Evolutionary conservation across 1,140 invertebrate genomes (phyloP), one percentile per base, ranked within the genome.

Genomic region (Drosophila kurseongensis): DNA sequence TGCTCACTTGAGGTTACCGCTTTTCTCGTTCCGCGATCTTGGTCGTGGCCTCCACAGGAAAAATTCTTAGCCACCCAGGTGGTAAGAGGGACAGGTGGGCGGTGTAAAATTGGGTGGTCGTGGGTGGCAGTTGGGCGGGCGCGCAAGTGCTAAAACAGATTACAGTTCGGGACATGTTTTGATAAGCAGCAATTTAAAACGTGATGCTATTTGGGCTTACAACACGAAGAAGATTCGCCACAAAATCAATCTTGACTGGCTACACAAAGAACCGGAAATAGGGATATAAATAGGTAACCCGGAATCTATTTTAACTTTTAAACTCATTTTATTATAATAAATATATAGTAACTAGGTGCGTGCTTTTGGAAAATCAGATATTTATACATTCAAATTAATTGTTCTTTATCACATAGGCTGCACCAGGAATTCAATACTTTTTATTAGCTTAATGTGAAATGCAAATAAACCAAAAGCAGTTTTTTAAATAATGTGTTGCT

Each of bases 141-240:
- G 74, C 50, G 73, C 76, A 73, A 89, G 73, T 82, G 73, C 73
- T 75, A 84, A 88, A 88, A 88, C 80, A 89, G 84, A 89, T 89
- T 89, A 89, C 84, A 89, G 85, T 80, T 89, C 66, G 69, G 85
- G 77, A 89, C 84, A 89, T 89, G 84, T 89, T 89, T 89, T 89
- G 84, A 89, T 89, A 89, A 89, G 84, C 84, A 89, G 85, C 84
- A 89, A 89, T 89, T 89, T 89, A 89, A 89, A 89, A 89, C 84
- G 84, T 89, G 84, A 90, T 89, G 85, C 85, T 90, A 89, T 89
- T 88, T 90, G 88, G 84, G 77, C 79, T 84, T 72, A 84, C 66
- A 50, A 54, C 14, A 50, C 27, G 18, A 13, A 32, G 47, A 68
- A 52, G 40, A 66, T 54, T 65, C 47, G 29, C 65, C 61, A 32